phyloP scores from a whole-genome alignment of 2,888 invertebrate species.

The Tolmerus cingulatus region DNA sequence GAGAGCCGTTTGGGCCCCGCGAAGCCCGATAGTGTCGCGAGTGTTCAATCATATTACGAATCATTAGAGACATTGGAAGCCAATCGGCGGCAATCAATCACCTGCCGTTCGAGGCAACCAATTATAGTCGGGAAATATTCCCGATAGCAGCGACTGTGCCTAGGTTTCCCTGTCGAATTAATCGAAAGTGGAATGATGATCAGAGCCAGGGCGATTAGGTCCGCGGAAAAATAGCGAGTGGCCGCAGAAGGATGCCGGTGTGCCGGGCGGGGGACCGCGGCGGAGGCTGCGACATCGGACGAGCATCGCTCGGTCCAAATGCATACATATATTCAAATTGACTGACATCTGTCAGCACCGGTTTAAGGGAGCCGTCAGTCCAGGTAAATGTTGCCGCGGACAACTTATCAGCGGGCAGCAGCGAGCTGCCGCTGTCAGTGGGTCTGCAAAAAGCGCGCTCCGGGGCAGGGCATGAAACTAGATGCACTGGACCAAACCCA shows the following conservation, averaged over 20 bases:
- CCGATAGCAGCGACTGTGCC: neutral
- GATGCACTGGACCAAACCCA: neutral
- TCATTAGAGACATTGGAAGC: conserved; percentile 9
- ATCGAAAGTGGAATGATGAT: conserved; percentile 39
- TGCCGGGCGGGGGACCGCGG: neutral
- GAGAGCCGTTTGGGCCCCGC: neutral
- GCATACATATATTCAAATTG: conserved; percentile 43
- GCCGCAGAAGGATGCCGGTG: neutral
- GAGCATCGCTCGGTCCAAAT: conserved; percentile 23
- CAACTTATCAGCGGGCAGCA: conserved; percentile 10
- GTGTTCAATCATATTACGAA: neutral
- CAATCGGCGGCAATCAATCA: conserved; percentile 24
- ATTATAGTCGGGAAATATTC: conserved; percentile 23
- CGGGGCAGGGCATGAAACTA: neutral
- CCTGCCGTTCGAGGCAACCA: neutral
- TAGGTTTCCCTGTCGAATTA: conserved; percentile 43
- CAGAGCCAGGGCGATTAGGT: conserved; percentile 1
- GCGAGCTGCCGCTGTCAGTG: neutral
- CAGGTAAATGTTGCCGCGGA: neutral
- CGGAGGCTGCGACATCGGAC: neutral
- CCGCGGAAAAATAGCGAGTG: neutral
- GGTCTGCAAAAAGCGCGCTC: neutral
- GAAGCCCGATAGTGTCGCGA: neutral
- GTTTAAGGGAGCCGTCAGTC: conserved; percentile 31
- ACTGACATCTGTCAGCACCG: conserved; percentile 42